These are phyloP conservation scores for Fragum fragum DNA, from an alignment of 2,888 invertebrate genomes.

Conservation along the genomic window DNA sequence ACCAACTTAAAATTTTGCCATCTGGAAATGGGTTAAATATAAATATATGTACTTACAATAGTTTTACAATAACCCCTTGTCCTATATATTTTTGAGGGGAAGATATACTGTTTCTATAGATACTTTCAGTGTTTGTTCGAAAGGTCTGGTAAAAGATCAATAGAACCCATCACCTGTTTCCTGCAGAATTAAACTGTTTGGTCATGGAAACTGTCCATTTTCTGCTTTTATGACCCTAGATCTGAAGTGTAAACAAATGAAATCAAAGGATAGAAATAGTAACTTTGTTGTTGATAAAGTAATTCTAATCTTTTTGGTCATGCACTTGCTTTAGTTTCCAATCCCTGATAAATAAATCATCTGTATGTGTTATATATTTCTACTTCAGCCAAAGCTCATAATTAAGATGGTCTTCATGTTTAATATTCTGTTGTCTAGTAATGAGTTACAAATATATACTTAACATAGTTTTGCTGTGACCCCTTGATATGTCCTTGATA, in stretches of 20 bases:
- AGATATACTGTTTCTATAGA: too few species aligned
- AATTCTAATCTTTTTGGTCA: neutral
- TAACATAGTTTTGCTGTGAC: too few species aligned
- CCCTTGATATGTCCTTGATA: too few species aligned
- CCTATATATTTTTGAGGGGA: too few species aligned
- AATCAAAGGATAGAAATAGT: neutral
- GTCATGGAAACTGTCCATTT: constrained; percentile 13
- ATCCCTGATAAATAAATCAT: neutral
- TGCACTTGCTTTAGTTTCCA: neutral
- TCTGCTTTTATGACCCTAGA: neutral
- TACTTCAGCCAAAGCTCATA: too few species aligned
- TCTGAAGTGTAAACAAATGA: neutral
- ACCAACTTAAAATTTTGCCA: too few species aligned
- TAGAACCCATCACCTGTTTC: neutral
- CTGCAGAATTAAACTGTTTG: constrained; percentile 26
- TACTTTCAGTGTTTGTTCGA: neutral
- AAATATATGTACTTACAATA: too few species aligned
- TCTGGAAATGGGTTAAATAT: too few species aligned
- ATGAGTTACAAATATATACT: too few species aligned
- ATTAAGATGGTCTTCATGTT: too few species aligned
- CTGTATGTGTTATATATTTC: neutral
- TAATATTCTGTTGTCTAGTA: too few species aligned
- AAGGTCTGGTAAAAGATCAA: neutral
- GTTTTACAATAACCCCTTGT: too few species aligned
- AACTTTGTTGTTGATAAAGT: neutral